Evolutionary conservation across 1,140 invertebrate species (phyloP), one percentile per base, ranked within the genome.

Genomic region (Harlomillsia oculata): DNA sequence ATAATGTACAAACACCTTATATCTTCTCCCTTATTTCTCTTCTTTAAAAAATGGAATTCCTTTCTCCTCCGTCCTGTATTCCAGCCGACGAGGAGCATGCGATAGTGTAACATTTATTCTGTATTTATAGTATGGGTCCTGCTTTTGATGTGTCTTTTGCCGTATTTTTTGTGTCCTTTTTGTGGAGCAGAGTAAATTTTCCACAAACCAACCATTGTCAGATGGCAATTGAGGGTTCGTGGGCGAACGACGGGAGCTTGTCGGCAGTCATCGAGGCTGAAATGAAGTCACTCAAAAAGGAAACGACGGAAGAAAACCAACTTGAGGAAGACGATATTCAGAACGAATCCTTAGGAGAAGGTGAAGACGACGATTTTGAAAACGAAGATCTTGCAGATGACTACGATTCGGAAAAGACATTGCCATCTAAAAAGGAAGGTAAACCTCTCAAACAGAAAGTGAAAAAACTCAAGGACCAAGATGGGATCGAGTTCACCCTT

Each of bases 211-310:
- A 21, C 8, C 46, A 51, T 36, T 56, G 56, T 46, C 37, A 51
- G 13, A 56, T 63, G 41, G 41, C 34, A 36, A 30, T 59, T 59
- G 61, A 59, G 21, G 57, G 56, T n/a, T 41, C 43, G 5, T 63
- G 61, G 61, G 57, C 53, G 29, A 23, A 34, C 5, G 34, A 23
- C 11, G 40, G 34, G 20, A 54, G 34, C 18, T n/a, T 58, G 25
- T 52, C 45, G 36, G 60, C 55, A 23, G 16, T 37, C 28, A 45
- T 59, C 39, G 37, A 26, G 26, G 52, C 56, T 11, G 46, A 44
- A 30, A 34, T 43, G 18, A 18, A 37, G n/a, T n/a, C 36, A 5
- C 32, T 50, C 11, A 9, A 9, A 18, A 9, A 21, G n/a, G 48
- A 34, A 36, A 30, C 5, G 4, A 18, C 36, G 9, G 48, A 50